Evolutionary conservation across 2,888 invertebrate species (phyloP), one percentile per base, ranked within the genome.

Genomic region (Meta bourneti): DNA sequence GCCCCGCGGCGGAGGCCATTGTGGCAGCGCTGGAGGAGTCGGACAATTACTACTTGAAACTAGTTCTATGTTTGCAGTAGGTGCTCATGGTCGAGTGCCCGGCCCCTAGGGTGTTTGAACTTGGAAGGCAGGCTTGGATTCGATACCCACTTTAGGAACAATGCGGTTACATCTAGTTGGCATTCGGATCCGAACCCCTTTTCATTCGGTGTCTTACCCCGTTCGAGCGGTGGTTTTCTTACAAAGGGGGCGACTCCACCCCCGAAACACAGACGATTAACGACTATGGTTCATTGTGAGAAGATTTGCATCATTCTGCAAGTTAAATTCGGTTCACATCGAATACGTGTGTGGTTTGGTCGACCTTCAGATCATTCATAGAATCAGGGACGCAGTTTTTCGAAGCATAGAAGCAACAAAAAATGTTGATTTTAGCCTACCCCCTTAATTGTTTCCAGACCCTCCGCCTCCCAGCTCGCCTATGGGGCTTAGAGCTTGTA

Each of bases 31-130:
- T 70, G 86, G 90, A 86, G 72, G 34, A 72, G 77, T 86, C 75
- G 86, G 90, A 86, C 87, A 91, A 91, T 91, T 91, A 87, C 91
- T 91, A 91, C 91, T 91, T 87, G 78, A 91, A 20, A 80, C 61
- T 72, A 78, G 72, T 77, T 70, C 34, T 81, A 75, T 91, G 90
- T 90, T 90, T 90, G 90, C 80, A 75, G 86, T 80, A n/a, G n/a
- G 51, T 72, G 78, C 71, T 48, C 16, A 51, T 86, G 86, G 86
- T 86, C 86, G 86, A 86, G 86, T 77, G 61, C 20, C 13, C 20
- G 7, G 72, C 71, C 48, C 51, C 54, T 13, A 61, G 77, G 89
- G 89, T 88, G 82, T 89, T 82, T 89, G 89, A 89, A 89, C 89
- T 81, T 75, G 75, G 61, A 75, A 34, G 34, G 75, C 75, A 75